Evolutionary conservation across 2,797 vertebrate genomes (phyloP), one percentile per base, ranked within the genome.

Genomic region (Microhierax caerulescens): DNA sequence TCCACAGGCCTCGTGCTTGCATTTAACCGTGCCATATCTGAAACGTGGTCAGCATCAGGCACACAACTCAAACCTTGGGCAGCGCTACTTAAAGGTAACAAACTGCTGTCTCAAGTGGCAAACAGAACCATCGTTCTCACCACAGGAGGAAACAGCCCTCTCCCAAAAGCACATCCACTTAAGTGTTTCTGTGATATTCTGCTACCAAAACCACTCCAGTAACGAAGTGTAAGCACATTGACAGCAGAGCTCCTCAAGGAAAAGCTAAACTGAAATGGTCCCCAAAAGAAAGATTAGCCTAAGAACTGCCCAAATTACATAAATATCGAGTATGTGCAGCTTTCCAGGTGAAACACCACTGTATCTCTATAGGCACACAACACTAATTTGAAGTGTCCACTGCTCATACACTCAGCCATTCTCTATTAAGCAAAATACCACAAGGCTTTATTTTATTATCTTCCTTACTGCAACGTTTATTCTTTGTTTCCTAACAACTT

Each of bases 221-320:
- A 11, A n/a, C 2, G 6, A 80, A 6, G 32, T 45, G 23, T 0
- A 28, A 16, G 63, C 28, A 27, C 10, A 47, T 23, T 4, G 6
- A 27, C 20, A 63, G 54, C 2, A 0, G 13, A 68, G 41, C 27
- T 18, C 28, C 5, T 0, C 6, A 0, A 17, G 50, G 13, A 17
- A 57, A 51, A 65, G 30, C 0, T 0, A 32, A 45, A 22, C 37
- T 37, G n/a, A 41, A 45, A 28, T 0, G 12, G n/a, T 24, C 4
- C 47, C 60, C 48, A 10, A 27, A 63, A 21, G 19, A 65, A 41
- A 63, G 24, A 13, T 4, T 2, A 69, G 9, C 67, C 57, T 19
- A 30, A 77, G 51, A 83, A 14, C 18, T 5, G n/a, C 67, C 19
- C 86, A 18, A 57, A 30, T 20, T 2, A 41, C 11, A 11, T 2